These are phyloP conservation scores for Turritopsis rubra DNA, from an alignment of 30 jellyfish, hydroid and myxozoan genomes.

Conservation along the genomic window DNA sequence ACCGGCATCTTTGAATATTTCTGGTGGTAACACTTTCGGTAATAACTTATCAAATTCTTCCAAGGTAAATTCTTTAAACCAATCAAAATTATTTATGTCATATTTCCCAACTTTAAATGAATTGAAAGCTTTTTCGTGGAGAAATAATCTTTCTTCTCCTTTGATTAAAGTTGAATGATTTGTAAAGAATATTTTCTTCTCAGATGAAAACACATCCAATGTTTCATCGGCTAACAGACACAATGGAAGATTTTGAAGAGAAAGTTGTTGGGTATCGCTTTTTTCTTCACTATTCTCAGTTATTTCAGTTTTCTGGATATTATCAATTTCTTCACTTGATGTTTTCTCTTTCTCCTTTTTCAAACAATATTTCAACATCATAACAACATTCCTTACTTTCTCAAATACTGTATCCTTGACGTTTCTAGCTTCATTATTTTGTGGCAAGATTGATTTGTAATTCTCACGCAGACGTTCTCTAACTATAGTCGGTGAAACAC, in stretches of 20 bases:
- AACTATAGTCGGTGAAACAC: constrained; percentile 39
- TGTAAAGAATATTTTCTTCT: constrained; percentile 28
- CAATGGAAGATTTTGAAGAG: constrained; percentile 55
- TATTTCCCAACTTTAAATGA: neutral
- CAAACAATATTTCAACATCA: constrained; percentile 41
- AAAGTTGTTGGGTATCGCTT: no score
- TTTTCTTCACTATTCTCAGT: no score
- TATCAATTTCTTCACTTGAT: constrained; percentile 1
- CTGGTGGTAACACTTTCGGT: neutral
- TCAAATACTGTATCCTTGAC: constrained; percentile 24
- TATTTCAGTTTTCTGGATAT: neutral
- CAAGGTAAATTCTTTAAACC: neutral
- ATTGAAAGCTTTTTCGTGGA: neutral
- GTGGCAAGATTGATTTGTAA: constrained; percentile 24
- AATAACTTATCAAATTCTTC: constrained; percentile 1
- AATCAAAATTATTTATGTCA: neutral
- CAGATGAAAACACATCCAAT: constrained; percentile 25
- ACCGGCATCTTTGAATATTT: neutral
- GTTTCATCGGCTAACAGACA: constrained; percentile 46
- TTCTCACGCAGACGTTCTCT: constrained; percentile 14
- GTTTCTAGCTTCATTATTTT: neutral
- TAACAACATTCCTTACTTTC: constrained; percentile 30
- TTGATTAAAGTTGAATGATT: constrained; percentile 33
- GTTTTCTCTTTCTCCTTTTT: neutral
- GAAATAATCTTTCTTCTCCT: neutral